Percentiles rank a stretch among this genome's conserved stretches.
These are phyloP conservation scores for Alfaro cultratus DNA, from an alignment of 2,797 vertebrate genomes.

Conservation along the genomic window DNA sequence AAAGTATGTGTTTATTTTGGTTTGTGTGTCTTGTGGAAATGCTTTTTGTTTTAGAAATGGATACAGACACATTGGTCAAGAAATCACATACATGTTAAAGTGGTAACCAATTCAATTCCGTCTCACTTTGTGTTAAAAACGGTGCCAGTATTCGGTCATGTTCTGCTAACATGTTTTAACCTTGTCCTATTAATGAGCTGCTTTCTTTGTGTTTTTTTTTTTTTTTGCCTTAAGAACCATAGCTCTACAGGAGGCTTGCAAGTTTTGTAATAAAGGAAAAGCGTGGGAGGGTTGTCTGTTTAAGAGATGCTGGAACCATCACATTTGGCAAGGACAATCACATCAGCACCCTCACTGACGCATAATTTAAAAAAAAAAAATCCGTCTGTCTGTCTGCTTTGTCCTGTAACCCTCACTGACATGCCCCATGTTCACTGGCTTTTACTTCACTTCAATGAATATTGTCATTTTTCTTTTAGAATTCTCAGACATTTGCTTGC, in stretches of 20 bases:
- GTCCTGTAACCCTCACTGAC: conserved; percentile 39
- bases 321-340: conserved; percentile 54
- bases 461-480: conserved; percentile 23
- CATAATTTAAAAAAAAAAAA: conserved; percentile 39
- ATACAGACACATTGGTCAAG: conserved; percentile 43
- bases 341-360: conserved; percentile 46
- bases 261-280: conserved; percentile 34
- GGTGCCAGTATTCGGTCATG: conserved; percentile 51
- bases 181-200: conserved; percentile 49
- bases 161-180: conserved; percentile 35
- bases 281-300: conserved; percentile 41
- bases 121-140: conserved; percentile 22
- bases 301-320: conserved; percentile 53
- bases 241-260: conserved; percentile 31
- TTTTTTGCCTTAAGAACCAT: conserved; percentile 14
- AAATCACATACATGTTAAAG: conserved; percentile 32
- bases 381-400: conserved; percentile 46
- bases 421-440: conserved; percentile 32
- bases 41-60: conserved; percentile 13
- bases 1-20: conserved; percentile 13
- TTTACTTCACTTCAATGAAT: conserved; percentile 28
- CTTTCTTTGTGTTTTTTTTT: conserved; percentile 17
- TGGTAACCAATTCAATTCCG: conserved; percentile 24
- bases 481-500: conserved; percentile 14
- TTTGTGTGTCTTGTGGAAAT: conserved; percentile 23